Base-by-base conservation (phyloP, 1,140 invertebrate genomes). In the Aethina tumida region DNA sequence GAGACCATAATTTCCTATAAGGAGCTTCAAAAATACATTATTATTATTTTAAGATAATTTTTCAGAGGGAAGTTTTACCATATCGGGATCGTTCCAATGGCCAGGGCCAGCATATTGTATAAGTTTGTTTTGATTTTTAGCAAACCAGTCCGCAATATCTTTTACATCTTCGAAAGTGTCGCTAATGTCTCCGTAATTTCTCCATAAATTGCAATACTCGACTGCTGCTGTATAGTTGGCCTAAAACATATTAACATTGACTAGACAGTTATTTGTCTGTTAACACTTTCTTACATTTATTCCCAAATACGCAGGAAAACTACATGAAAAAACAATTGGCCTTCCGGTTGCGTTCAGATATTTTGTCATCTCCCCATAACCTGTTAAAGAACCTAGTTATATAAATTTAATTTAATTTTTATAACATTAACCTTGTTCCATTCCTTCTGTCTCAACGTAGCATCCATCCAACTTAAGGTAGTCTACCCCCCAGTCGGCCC, bases 401-500 rank as follows among this genome's bases (percentile, higher is more conserved):
- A 20, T 8, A 33, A 38, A 18, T 9, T 5, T 19, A 25, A 40
- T 25, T 5, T 32, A 14, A 18, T n/a, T 6, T 9, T 38, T 22
- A 24, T 13, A 7, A 21, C 37, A 19, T 21, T 42, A 51, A 71
- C 71, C 70, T 51, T 58, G 50, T 40, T 70, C 64, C 69, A 76
- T 72, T 20, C 66, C 62, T 2, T 59, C 59, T 3, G 71, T 56
- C 28, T 82, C 69, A 5, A 82, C 68, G 64, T 87, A 74, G 54
- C 89, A 93, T 1, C 85, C 88, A 62, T 93, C 89, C 34, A 93
- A 53, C 65, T 93, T 93, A 1, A 93, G 70, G 56, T 89, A 88
- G 61, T 93, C 88, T 0, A 90, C 79, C 15, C 79, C 77, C 89
- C 89, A 93, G 15, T 79, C 74, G 12, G 81, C 85, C 64, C 92